A percentile compares a stretch with the other conserved stretches of the same genome.
phyloP scores from a whole-genome alignment of 2,113 vertebrate species.

The Poicephalus gulielmi region DNA sequence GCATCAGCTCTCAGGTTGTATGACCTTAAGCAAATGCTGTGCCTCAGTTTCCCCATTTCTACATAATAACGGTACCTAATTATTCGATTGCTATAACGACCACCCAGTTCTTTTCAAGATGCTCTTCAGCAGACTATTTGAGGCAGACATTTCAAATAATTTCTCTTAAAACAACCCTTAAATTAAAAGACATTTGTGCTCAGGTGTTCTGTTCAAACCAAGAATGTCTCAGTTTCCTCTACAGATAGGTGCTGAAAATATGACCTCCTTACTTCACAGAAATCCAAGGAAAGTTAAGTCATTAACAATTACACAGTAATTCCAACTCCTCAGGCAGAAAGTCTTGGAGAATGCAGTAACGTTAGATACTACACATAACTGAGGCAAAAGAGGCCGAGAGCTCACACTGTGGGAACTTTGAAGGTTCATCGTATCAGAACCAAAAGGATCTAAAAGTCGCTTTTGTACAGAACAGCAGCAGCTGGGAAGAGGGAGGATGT shows the following conservation, averaged over 20 bases:
- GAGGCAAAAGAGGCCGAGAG: background rate
- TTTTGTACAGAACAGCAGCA: background rate
- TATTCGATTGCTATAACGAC: background rate
- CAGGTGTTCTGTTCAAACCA: background rate
- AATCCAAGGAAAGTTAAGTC: background rate
- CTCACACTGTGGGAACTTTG: background rate
- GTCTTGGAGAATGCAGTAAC: background rate
- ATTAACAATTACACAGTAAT: background rate
- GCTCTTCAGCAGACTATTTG: background rate
- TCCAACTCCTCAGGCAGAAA: background rate
- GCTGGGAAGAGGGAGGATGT: background rate
- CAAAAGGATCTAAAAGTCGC: background rate
- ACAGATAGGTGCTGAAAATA: background rate
- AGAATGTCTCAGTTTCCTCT: background rate
- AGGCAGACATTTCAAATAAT: background rate
- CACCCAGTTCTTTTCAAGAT: background rate
- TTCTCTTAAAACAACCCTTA: background rate
- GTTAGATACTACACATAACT: background rate
- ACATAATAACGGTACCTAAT: rapidly evolving
- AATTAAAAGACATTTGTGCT: background rate
- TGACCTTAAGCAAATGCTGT: background rate
- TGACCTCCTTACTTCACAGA: background rate
- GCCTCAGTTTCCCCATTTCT: background rate
- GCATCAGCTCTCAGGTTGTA: background rate
- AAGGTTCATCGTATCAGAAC: background rate